Base-by-base conservation (phyloP, 2,113 vertebrate genomes). In the Thunnus thynnus region DNA sequence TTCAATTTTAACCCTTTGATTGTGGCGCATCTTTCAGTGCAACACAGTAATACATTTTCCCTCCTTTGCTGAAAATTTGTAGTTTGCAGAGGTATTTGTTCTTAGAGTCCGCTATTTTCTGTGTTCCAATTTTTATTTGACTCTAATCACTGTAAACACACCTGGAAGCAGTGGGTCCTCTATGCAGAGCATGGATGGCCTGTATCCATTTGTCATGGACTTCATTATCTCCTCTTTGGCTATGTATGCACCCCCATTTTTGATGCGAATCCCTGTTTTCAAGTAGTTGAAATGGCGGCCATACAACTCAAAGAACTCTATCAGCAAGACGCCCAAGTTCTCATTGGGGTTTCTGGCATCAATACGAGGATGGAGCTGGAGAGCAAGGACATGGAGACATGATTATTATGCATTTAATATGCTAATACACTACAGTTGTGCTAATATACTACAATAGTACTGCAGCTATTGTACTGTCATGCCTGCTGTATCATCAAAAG, bases 231-330 rank as follows among this genome's bases (percentile, higher is more conserved):
- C 97, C 81, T 99, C 98, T 94, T 99, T 99, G 93, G 98, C 96
- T 78, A 99, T 95, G 9, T 99, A 99, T 20, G 97, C 97, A 3
- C 98, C 98, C 52, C 98, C 97, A 69, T 98, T 97, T 91, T 97
- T 98, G 93, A 99, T 98, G 88, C 98, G 96, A 85, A 99, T 99
- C 82, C 97, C 98, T 57, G 98, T 99, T 95, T 99, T 99, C 95
- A 99, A 93, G 93, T 99, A 99, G 95, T 99, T 99, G 91, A 99
- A 99, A 92, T 99, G 97, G 87, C 98, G 96, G 83, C 98, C 98
- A 72, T 99, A 99, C 67, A 99, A 93, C 94, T 99, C 98, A 89
- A 99, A 99, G 95, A 99, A 99, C 92, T 99, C 98, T 82, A 99
- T 99, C 91, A 99, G 96, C 93, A 99, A 95, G 93, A 98, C 95